Conservation (phyloP, 2,797 vertebrate genomes). For the Paguma larvata region DNA sequence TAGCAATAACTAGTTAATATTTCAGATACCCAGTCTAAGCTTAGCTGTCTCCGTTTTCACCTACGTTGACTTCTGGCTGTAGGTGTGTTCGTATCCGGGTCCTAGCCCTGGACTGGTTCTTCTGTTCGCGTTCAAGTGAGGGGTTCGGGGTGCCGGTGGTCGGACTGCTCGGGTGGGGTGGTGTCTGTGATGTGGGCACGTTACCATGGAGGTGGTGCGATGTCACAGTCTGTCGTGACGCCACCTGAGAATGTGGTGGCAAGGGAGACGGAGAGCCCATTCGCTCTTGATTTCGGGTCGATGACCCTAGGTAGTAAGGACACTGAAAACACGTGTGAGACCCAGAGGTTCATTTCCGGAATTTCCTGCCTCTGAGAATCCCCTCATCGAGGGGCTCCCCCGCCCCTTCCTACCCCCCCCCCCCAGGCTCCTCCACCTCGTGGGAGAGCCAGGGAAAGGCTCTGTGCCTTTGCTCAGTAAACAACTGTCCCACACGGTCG, state of each 20-base stretch:
- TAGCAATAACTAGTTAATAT: neutral
- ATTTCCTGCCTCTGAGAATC: constrained; percentile 75
- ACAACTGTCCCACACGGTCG: neutral
- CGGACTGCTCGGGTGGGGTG: neutral
- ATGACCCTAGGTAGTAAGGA: constrained; percentile 79
- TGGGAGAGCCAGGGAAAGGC: constrained; percentile 17
- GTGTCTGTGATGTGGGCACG: neutral
- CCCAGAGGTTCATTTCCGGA: constrained; percentile 70
- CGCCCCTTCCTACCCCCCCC: too few species aligned
- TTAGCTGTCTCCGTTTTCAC: neutral
- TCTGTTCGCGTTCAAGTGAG: neutral
- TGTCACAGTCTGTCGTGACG: constrained; percentile 67
- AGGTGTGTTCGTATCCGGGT: neutral
- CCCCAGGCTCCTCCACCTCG: neutral
- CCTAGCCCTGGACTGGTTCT: accelerated
- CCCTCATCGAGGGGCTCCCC: constrained; percentile 48
- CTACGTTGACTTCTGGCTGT: accelerated
- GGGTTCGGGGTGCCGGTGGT: neutral
- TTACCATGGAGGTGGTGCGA: constrained; percentile 52
- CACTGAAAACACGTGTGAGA: constrained; percentile 77
- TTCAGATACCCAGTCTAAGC: neutral
- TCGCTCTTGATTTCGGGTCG: constrained; percentile 70
- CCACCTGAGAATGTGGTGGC: constrained; percentile 38
- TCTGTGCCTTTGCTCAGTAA: neutral
- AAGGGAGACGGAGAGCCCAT: neutral